Percentiles rank a stretch among this genome's conserved stretches.
phyloP scores from a whole-genome alignment of 2,797 vertebrate genomes.

The Oreonectes daqikongensis region DNA sequence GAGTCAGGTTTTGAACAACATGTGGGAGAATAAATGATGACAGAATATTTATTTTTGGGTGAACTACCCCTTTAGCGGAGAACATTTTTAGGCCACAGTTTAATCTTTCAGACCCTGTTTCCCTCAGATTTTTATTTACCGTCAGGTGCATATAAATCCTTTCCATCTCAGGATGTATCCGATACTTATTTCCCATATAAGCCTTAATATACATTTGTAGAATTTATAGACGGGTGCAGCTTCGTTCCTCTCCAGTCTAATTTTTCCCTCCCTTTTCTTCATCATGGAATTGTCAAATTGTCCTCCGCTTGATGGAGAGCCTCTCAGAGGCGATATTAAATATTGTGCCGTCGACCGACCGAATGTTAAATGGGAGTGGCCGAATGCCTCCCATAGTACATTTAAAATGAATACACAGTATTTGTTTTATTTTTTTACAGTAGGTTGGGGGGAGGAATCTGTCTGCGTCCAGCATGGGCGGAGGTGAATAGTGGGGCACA shows the following conservation, averaged over 20 bases:
- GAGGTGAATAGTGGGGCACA: constrained; percentile 67
- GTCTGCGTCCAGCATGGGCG: constrained; percentile 43
- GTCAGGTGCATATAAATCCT: constrained; percentile 33
- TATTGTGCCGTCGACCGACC: constrained; percentile 36
- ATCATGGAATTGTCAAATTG: constrained; percentile 40
- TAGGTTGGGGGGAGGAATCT: constrained; percentile 11
- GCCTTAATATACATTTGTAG: constrained; percentile 24
- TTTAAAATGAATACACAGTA: constrained; percentile 52
- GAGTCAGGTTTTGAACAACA: no score
- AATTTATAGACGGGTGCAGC: constrained; percentile 47
- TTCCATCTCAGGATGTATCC: constrained; percentile 16
- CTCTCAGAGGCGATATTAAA: constrained; percentile 51
- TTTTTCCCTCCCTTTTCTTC: constrained; percentile 39
- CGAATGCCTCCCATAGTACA: constrained; percentile 42
- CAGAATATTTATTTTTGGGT: no score
- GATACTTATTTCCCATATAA: constrained; percentile 15
- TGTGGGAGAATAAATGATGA: no score
- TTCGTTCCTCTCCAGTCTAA: constrained; percentile 44
- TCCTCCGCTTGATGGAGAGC: constrained; percentile 48
- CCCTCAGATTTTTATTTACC: constrained; percentile 31
- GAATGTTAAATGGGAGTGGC: constrained; percentile 43
- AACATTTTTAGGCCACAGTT: not conserved
- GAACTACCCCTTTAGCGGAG: no score
- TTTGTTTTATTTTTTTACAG: constrained; percentile 55
- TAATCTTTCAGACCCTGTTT: constrained; percentile 11